These are phyloP conservation scores for Spilogale gracilis DNA, from an alignment of 2,113 vertebrate genomes.

Conservation along the genomic window DNA sequence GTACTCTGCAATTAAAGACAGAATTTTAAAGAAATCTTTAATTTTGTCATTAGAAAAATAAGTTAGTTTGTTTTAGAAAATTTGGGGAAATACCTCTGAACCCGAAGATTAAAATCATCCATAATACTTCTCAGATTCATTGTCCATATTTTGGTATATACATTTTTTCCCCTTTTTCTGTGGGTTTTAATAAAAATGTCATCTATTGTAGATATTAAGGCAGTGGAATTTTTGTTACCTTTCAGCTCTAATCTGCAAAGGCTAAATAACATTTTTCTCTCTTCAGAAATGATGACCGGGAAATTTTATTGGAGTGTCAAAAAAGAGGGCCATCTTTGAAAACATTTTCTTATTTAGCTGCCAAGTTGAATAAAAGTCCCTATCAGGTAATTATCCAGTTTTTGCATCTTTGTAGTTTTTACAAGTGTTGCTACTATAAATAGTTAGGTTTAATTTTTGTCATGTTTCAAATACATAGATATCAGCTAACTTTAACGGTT, in stretches of 20 bases:
- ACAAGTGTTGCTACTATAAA: conserved; percentile 17
- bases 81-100: neutral
- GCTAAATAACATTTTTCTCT: conserved; percentile 44
- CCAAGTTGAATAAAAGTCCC: conserved; percentile 93
- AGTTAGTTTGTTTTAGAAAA: conserved; percentile 43
- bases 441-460: conserved; percentile 36
- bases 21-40: neutral
- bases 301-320: conserved; percentile 94
- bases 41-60: conserved; percentile 54
- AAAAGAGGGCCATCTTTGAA: conserved; percentile 93
- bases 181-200: conserved; percentile 51
- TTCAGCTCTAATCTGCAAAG: neutral
- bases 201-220: neutral
- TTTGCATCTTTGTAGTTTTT: conserved; percentile 50
- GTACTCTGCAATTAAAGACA: conserved; percentile 10
- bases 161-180: neutral
- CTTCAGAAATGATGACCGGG: conserved; percentile 95
- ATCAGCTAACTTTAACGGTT: neutral
- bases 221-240: conserved; percentile 21
- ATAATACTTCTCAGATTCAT: neutral
- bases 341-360: conserved; percentile 93
- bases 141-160: neutral
- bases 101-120: conserved; percentile 43
- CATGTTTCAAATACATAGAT: neutral
- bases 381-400: conserved; percentile 88